Base-by-base conservation (phyloP, 2,797 vertebrate genomes). In the Eulemur rubriventer region DNA sequence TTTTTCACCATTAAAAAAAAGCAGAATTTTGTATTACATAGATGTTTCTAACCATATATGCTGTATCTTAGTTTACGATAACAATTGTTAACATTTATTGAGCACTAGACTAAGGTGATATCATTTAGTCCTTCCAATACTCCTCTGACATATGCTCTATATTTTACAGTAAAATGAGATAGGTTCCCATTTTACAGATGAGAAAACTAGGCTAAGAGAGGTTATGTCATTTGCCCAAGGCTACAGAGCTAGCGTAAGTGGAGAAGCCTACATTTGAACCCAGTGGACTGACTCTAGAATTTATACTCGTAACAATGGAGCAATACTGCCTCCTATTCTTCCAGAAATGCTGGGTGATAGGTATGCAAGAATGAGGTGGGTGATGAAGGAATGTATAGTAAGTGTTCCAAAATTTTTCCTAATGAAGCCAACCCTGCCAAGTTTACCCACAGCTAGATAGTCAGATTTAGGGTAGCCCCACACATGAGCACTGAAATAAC, bases 151-250 rank as follows among this genome's bases (percentile, higher is more conserved):
- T 91, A 63, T 41, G 16, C n/a, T 92, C 38, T 89, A 11, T 35
- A 92, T 73, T 89, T 87, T 84, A 89, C 7, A 94, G 61, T 78
- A 95, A 85, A 94, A 91, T 81, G 46, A 95, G 46, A 76, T 50
- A 52, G 20, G 61, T 78, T 38, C n/a, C 91, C n/a, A 78, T 75
- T 95, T 96, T 93, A 93, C 76, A 91, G 80, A 89, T 81, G 28
- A 94, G 67, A 91, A 89, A 89, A 76, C 61, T 86, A 96, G 17
- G 26, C 61, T 78, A 78, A 55, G 17, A 83, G 14, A 90, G 41
- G 26, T 50, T 63, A 10, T 55, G 38, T 52, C 81, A 93, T 6
- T 65, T 92, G 35, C 11, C 69, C 41, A 83, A 91, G 30, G 10
- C 33, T 35, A 65, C 33, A 72, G 18, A 89, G 55, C 28, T 72